Conservation (phyloP, 2,797 vertebrate genomes). For the Lepilemur ruficaudatus region DNA sequence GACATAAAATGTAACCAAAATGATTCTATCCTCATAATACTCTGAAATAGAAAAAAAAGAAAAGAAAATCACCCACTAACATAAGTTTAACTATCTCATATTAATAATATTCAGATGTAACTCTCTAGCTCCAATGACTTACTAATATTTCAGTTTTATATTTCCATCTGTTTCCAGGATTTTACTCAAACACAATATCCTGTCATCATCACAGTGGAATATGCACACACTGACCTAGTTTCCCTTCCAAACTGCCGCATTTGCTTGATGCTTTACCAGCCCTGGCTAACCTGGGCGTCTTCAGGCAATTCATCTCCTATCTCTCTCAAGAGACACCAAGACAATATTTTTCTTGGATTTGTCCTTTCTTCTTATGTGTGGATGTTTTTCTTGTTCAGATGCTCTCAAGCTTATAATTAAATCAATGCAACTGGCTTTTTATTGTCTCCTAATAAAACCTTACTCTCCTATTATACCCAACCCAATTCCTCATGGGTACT, state of each 20-base stretch:
- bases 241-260: background rate
- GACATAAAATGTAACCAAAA: too few species aligned
- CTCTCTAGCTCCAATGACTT: background rate
- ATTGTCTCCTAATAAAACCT: background rate
- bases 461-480: rapidly evolving
- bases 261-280: background rate
- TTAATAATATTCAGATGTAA: background rate
- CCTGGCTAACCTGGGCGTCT: background rate
- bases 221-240: background rate
- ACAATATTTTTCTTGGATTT: background rate
- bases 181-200: background rate
- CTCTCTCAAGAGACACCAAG: background rate
- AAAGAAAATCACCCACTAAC: background rate
- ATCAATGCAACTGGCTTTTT: background rate
- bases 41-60: too few species aligned
- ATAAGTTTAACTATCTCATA: background rate
- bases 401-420: background rate
- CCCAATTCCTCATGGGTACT: background rate
- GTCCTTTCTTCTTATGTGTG: background rate
- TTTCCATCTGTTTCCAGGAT: background rate
- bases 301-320: background rate
- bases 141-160: background rate
- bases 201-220: background rate
- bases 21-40: too few species aligned
- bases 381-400: background rate